Conservation (phyloP, 2,113 vertebrate species). For the Chelonoidis abingdonii region DNA sequence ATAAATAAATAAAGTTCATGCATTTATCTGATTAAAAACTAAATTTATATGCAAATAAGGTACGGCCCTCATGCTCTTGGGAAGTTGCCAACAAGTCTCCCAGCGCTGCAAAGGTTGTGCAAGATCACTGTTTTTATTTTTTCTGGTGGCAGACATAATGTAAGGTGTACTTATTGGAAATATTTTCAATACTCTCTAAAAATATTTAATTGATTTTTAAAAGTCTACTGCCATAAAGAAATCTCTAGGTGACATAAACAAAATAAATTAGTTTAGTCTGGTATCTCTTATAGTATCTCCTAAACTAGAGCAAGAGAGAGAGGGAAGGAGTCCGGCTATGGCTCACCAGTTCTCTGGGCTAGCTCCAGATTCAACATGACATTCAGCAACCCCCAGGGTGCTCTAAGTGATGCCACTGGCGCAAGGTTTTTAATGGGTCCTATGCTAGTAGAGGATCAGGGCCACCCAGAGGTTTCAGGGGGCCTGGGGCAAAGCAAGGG, state of each 20-base stretch:
- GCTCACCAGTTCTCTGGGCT: not conserved
- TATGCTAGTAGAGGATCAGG: not conserved
- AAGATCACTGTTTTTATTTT: not conserved
- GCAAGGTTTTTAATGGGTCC: not conserved
- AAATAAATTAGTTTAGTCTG: not conserved
- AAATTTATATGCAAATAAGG: not conserved
- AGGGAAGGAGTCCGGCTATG: not conserved
- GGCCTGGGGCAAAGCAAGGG: too few species aligned
- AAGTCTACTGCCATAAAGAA: not conserved
- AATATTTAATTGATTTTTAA: not conserved
- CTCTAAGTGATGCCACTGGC: not conserved
- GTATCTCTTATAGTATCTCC: too few species aligned
- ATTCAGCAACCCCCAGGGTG: not conserved
- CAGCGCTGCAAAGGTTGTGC: not conserved
- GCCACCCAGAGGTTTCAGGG: too few species aligned
- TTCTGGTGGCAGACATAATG: not conserved
- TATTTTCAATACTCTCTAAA: not conserved
- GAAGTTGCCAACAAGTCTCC: not conserved
- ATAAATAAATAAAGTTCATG: not conserved
- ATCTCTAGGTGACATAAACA: not conserved
- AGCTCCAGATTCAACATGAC: not conserved
- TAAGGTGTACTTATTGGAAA: not conserved
- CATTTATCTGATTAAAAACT: not conserved
- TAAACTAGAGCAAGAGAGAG: not conserved
- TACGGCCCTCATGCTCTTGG: not conserved